Conservation (phyloP, 2,113 vertebrate genomes). For the Gymnobelideus leadbeateri region DNA sequence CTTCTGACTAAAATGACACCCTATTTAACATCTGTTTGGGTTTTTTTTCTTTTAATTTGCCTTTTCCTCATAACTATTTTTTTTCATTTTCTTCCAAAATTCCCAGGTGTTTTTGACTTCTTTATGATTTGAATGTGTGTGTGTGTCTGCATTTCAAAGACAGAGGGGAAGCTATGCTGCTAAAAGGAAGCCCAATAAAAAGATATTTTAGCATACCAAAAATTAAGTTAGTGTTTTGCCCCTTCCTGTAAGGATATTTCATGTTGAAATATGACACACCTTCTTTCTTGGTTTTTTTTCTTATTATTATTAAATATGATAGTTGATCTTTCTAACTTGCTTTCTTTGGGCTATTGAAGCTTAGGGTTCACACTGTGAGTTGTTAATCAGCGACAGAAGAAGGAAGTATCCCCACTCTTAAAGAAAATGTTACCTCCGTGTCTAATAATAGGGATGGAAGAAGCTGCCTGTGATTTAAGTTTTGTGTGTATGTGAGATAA, state of each 20-base stretch:
- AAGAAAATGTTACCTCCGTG: slow-evolving; percentile 83
- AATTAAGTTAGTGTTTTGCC: slow-evolving; percentile 39
- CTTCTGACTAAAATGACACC: slow-evolving; percentile 62
- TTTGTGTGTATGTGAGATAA: slow-evolving; percentile 67
- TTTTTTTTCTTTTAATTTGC: slow-evolving; percentile 62
- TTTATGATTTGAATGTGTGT: slow-evolving; percentile 57
- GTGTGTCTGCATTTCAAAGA: slow-evolving; percentile 60
- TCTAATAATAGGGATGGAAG: slow-evolving; percentile 70
- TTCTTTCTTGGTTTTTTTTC: slow-evolving; percentile 12
- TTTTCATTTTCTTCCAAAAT: slow-evolving; percentile 54
- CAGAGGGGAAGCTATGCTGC: neutral
- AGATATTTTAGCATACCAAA: slow-evolving; percentile 49
- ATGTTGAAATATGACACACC: slow-evolving; percentile 41
- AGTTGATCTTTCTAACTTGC: slow-evolving; percentile 61
- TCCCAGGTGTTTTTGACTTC: slow-evolving; percentile 58
- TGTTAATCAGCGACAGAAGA: slow-evolving; percentile 87
- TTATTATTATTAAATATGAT: slow-evolving; percentile 74
- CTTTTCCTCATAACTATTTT: slow-evolving; percentile 51
- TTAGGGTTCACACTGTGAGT: slow-evolving; percentile 80
- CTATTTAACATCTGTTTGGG: slow-evolving; percentile 68
- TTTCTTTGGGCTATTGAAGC: slow-evolving; percentile 80
- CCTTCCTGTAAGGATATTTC: slow-evolving; percentile 41
- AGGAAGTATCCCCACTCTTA: slow-evolving; percentile 83
- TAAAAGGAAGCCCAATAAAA: slow-evolving; percentile 51
- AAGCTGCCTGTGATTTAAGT: slow-evolving; percentile 62